Conservation (phyloP, 2,797 vertebrate species). For the Psittacula echo region DNA sequence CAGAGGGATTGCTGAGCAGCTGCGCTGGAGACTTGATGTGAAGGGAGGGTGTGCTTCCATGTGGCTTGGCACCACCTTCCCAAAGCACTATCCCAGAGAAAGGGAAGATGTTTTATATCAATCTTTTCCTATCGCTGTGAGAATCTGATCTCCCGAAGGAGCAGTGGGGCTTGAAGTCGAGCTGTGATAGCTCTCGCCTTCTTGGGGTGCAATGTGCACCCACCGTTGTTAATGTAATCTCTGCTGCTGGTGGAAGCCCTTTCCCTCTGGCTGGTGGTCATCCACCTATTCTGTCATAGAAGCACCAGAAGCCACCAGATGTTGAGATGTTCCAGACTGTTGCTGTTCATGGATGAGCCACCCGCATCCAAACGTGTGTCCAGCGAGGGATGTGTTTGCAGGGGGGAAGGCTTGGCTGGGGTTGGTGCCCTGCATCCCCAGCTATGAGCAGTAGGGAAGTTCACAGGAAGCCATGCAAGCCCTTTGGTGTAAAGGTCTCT, state of each 20-base stretch:
- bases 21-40: background rate
- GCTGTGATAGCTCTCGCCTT: background rate
- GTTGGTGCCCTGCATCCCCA: background rate
- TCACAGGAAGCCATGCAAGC: background rate
- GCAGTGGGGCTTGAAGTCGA: background rate
- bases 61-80: background rate
- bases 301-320: background rate
- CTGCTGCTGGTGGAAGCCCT: background rate
- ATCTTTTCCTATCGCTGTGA: background rate
- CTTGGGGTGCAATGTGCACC: fast-evolving
- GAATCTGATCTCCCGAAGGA: background rate
- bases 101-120: background rate
- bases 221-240: background rate
- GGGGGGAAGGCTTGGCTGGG: background rate
- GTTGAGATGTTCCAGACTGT: background rate
- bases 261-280: background rate
- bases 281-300: background rate
- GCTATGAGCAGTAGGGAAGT: background rate
- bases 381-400: background rate
- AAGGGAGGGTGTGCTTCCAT: background rate
- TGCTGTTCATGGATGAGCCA: background rate
- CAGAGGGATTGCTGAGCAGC: background rate
- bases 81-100: background rate
- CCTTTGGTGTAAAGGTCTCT: background rate
- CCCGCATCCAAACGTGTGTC: fast-evolving